Percentiles rank a stretch among this genome's conserved stretches.
phyloP scores from a whole-genome alignment of 2,888 invertebrate genomes.

The Xestobium rufovillosum region DNA sequence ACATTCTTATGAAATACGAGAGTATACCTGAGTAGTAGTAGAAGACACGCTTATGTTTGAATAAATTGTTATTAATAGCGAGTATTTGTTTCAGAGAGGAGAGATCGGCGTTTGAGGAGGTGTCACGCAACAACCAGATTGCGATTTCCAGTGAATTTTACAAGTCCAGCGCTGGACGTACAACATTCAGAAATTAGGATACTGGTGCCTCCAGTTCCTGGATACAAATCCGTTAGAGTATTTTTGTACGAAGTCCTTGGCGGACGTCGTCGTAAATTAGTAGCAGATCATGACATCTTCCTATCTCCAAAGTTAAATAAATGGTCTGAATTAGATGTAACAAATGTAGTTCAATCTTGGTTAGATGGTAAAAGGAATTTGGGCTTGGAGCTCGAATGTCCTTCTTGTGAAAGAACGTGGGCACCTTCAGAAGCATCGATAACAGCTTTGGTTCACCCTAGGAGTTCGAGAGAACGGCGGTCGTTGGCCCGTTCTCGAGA shows the following conservation, averaged over 20 bases:
- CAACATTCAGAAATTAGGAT: constrained; percentile 46
- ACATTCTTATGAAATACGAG: too few species aligned
- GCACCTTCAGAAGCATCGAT: constrained; percentile 36
- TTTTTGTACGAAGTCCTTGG: constrained; percentile 41
- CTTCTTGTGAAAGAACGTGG: constrained; percentile 41
- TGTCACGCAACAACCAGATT: constrained; percentile 28
- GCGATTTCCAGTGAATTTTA: constrained; percentile 28
- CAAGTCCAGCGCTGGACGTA: constrained; percentile 29
- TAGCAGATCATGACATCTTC: constrained; percentile 39
- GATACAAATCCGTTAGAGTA: constrained; percentile 28
- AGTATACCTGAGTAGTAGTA: too few species aligned
- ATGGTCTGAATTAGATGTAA: constrained; percentile 57
- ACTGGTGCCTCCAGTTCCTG: constrained; percentile 33
- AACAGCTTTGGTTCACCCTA: constrained; percentile 36
- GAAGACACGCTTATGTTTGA: too few species aligned
- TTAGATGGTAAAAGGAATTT: constrained; percentile 44
- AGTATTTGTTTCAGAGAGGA: constrained; percentile 34
- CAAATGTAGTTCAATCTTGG: constrained; percentile 47
- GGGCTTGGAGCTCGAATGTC: constrained; percentile 50
- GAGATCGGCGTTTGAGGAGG: constrained; percentile 27
- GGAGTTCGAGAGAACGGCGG: constrained; percentile 29
- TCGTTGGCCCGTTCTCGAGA: constrained; percentile 28
- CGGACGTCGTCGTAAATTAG: constrained; percentile 36
- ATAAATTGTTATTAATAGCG: background rate
- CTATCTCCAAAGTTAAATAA: constrained; percentile 40